Base-by-base conservation (phyloP, 2,888 invertebrate species). In the Noctua pronuba region DNA sequence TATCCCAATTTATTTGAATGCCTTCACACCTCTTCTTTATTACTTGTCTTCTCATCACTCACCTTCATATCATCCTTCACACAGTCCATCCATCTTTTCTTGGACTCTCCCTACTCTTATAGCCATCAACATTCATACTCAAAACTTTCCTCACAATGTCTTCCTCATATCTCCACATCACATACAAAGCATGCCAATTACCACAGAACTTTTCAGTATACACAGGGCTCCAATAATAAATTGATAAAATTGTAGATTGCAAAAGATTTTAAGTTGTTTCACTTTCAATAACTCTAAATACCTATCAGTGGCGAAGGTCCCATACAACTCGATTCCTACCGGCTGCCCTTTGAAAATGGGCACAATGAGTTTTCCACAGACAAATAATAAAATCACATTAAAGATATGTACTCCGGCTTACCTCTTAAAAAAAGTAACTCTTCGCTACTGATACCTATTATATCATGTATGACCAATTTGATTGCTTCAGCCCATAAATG, bases 401-500 rank as follows among this genome's bases (percentile, higher is more conserved):
- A n/a, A n/a, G n/a, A n/a, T n/a, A n/a, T n/a, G n/a, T n/a, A n/a
- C n/a, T n/a, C n/a, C n/a, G n/a, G n/a, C n/a, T n/a, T n/a, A n/a
- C n/a, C n/a, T n/a, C n/a, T n/a, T n/a, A n/a, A n/a, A n/a, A n/a
- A n/a, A n/a, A n/a, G n/a, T n/a, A n/a, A n/a, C n/a, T n/a, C n/a
- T n/a, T n/a, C n/a, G n/a, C n/a, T n/a, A n/a, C n/a, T n/a, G n/a
- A n/a, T n/a, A n/a, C n/a, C n/a, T n/a, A n/a, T 11, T 76, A 18
- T 31, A 18, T 8, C 24, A 6, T 38, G 18, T 5, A 62, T 35
- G 35, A 13, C 31, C n/a, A 11, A 21, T 77, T 31, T 41, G 3
- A 77, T 77, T 49, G 13, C 31, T 31, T 16, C n/a, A n/a, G 18
- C 28, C 18, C 24, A 28, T 28, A 60, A 82, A 62, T 62, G 11